These are phyloP conservation scores for Dicerorhinus sumatrensis DNA, from an alignment of 2,113 vertebrate species.

Conservation along the genomic window DNA sequence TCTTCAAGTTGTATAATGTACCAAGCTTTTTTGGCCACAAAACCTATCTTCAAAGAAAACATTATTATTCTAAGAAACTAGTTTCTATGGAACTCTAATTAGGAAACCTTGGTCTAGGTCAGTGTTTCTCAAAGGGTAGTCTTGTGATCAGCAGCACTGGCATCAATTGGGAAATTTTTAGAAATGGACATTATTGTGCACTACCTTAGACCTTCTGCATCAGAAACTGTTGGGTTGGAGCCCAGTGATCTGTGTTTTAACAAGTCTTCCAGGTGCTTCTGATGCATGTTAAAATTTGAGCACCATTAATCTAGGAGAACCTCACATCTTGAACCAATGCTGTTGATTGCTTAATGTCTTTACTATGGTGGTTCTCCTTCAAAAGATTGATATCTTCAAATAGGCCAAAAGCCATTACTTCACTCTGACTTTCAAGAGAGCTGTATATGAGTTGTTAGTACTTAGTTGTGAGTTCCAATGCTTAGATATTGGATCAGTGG, in stretches of 20 bases:
- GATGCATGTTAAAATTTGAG: neutral
- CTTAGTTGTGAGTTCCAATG: neutral
- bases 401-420: neutral
- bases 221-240: neutral
- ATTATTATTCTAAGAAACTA: neutral
- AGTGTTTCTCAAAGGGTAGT: neutral
- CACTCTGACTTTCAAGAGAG: neutral
- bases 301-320: neutral
- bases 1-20: conserved; percentile 24
- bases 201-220: neutral
- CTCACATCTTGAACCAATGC: neutral
- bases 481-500: neutral
- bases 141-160: neutral
- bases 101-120: neutral
- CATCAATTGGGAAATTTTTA: neutral
- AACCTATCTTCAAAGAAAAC: conserved; percentile 13
- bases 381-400: neutral
- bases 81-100: neutral
- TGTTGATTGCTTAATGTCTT: neutral
- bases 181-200: neutral
- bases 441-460: neutral
- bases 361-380: neutral
- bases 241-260: neutral
- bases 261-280: neutral
- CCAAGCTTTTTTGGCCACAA: neutral